Evolutionary conservation across 2,888 invertebrate species (phyloP).

Genomic region (Protonemura montana): DNA sequence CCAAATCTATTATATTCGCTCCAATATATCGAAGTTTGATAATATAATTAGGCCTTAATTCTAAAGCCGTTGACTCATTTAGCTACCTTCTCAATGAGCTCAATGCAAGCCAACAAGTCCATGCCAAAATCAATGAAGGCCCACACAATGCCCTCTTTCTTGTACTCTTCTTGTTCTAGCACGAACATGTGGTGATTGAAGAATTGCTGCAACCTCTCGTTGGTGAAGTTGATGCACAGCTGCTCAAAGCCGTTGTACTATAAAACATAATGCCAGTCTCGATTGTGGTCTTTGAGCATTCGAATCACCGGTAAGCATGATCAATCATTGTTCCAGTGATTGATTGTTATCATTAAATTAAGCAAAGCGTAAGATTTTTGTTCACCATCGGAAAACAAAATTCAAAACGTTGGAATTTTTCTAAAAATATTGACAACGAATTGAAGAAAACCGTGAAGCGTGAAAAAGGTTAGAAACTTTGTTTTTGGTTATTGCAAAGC

Average conservation of each 20-base stretch:
- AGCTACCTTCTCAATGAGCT: conserved; percentile 94
- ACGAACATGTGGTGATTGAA: conserved; percentile 99
- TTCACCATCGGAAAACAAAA: not conserved
- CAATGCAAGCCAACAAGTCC: conserved; percentile 98
- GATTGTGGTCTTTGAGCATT: conserved; percentile 27
- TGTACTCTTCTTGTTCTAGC: conserved; percentile 98
- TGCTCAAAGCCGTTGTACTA: conserved; percentile 99
- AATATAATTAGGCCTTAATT: no score
- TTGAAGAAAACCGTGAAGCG: not conserved
- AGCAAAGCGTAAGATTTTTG: not conserved
- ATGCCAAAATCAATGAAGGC: conserved; percentile 99
- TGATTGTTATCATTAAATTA: not conserved
- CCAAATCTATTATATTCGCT: not conserved
- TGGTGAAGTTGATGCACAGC: conserved; percentile 99
- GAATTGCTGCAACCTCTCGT: conserved; percentile 99
- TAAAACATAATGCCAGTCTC: conserved; percentile 30
- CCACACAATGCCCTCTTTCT: conserved; percentile 96
- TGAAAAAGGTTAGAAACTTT: not conserved
- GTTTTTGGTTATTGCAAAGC: not conserved
- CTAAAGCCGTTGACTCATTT: not conserved
- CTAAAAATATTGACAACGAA: not conserved
- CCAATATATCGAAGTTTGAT: not conserved
- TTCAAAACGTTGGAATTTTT: not conserved
- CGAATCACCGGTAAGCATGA: conserved; percentile 20
- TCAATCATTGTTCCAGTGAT: not conserved